Percentiles rank a stretch among this genome's conserved stretches.
Conservation (phyloP, 2,113 vertebrate genomes). For the Arvicanthis niloticus region DNA sequence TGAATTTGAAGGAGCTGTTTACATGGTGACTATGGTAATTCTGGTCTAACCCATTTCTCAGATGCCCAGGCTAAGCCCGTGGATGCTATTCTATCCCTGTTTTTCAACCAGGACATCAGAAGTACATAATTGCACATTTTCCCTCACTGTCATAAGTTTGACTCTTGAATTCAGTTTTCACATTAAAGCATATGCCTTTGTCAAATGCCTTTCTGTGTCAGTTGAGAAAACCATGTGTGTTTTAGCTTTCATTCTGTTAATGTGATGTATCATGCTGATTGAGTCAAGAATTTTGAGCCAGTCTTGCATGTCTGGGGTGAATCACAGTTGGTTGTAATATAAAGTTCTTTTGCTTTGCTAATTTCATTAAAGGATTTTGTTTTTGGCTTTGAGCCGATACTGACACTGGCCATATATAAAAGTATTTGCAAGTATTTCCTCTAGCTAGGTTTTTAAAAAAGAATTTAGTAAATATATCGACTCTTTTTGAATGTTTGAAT, state of each 20-base stretch:
- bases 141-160: neutral
- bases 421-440: neutral
- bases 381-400: neutral
- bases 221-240: neutral
- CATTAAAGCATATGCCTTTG: neutral
- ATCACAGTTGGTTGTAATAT: neutral
- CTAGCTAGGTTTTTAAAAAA: neutral
- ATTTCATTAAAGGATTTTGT: neutral
- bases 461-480: neutral
- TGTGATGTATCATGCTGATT: neutral
- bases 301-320: neutral
- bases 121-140: neutral
- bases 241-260: neutral
- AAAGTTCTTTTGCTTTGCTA: neutral
- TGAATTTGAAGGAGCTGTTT: neutral
- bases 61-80: neutral
- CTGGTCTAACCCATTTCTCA: neutral
- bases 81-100: neutral
- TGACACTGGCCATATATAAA: neutral
- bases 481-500: neutral
- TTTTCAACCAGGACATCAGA: neutral
- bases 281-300: neutral
- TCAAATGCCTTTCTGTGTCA: neutral
- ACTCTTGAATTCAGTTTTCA: neutral
- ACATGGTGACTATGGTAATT: neutral